phyloP scores from a whole-genome alignment of 2,888 invertebrate genomes.

The Podotricha telesiphe region DNA sequence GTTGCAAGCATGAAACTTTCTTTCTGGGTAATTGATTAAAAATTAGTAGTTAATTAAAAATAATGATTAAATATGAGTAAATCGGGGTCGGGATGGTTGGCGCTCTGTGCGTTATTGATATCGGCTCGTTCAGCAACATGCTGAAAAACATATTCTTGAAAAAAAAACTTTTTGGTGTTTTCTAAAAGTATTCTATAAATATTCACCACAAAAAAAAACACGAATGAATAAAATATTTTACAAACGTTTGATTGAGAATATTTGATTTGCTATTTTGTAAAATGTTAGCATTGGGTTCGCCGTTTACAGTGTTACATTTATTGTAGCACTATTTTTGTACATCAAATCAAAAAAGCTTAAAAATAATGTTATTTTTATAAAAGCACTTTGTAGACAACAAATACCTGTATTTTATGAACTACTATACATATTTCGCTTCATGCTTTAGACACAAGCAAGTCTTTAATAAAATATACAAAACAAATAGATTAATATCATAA shows the following conservation, averaged over 20 bases:
- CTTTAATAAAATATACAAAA: background rate
- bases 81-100: too few relatives aligned
- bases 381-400: too few relatives aligned
- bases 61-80: too few relatives aligned
- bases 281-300: background rate
- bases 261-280: slow-evolving; percentile 13
- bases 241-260: background rate
- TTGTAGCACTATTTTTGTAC: background rate
- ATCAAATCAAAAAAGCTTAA: background rate
- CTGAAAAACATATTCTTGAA: too few relatives aligned
- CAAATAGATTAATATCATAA: too few relatives aligned
- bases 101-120: too few relatives aligned
- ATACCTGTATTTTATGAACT: background rate
- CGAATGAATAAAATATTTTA: background rate
- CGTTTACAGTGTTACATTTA: slow-evolving; percentile 1
- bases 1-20: too few relatives aligned
- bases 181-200: background rate
- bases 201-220: background rate
- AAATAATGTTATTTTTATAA: background rate
- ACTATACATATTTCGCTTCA: too few relatives aligned
- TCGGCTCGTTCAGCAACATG: too few relatives aligned
- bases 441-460: too few relatives aligned
- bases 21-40: too few relatives aligned
- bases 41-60: too few relatives aligned
- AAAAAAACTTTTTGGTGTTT: background rate